Conservation (phyloP, 2,113 vertebrate species). For the Gallinago paraguaiae region DNA sequence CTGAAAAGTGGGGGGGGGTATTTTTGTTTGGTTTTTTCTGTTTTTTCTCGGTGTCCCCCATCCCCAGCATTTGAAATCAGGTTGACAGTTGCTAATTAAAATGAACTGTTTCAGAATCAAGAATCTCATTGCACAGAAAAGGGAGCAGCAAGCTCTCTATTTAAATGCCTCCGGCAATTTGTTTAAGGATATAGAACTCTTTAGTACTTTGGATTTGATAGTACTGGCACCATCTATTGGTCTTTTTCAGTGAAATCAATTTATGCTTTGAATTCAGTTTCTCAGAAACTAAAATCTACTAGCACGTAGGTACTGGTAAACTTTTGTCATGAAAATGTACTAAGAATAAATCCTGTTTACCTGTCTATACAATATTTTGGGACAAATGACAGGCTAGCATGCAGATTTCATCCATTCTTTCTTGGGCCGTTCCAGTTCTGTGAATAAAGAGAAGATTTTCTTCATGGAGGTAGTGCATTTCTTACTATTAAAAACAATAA, state of each 20-base stretch:
- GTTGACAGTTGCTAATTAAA: not conserved
- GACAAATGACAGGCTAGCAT: not conserved
- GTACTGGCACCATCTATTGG: conserved; percentile 20
- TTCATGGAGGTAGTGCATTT: not conserved
- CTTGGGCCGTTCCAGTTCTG: not conserved
- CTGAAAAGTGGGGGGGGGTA: rapidly evolving
- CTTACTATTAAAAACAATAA: not conserved
- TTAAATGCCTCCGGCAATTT: not conserved
- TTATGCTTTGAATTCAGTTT: not conserved
- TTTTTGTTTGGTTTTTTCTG: not conserved
- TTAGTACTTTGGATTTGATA: not conserved
- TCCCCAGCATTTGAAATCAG: not conserved
- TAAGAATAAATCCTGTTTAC: not conserved
- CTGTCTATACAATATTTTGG: not conserved
- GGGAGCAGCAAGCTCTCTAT: not conserved
- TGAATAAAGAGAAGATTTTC: not conserved
- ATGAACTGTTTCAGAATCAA: not conserved
- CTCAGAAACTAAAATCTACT: not conserved
- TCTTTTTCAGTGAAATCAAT: not conserved
- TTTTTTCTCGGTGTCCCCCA: not conserved
- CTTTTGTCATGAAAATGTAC: not conserved
- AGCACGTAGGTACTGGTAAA: not conserved
- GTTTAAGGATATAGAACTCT: not conserved
- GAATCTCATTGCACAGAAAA: not conserved
- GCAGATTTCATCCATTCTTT: not conserved